Percentiles rank a stretch among this genome's conserved stretches.
These are phyloP conservation scores for Bombus pascuorum DNA, from an alignment of 1,140 invertebrate genomes.

Conservation along the genomic window DNA sequence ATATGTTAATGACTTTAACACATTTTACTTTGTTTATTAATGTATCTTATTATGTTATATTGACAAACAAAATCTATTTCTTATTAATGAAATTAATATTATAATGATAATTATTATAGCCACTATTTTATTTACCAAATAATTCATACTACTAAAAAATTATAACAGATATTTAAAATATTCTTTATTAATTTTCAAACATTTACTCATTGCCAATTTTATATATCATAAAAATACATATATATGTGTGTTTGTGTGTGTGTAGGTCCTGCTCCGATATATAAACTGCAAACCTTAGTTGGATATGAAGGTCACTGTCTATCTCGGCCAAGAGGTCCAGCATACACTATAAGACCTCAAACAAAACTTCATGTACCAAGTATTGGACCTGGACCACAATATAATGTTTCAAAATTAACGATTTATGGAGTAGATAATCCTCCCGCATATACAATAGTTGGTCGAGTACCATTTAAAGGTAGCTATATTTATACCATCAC, in stretches of 20 bases:
- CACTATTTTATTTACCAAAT: no score
- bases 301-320: slow-evolving; percentile 79
- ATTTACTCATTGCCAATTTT: no score
- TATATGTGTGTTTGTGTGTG: neutral
- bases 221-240: neutral
- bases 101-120: no score
- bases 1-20: no score
- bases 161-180: no score
- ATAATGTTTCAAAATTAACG: slow-evolving; percentile 72
- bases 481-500: neutral
- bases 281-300: slow-evolving; percentile 73
- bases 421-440: slow-evolving; percentile 67
- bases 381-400: slow-evolving; percentile 77
- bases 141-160: no score
- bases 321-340: slow-evolving; percentile 74
- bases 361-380: neutral
- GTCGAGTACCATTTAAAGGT: slow-evolving; percentile 47
- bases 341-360: slow-evolving; percentile 73
- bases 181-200: no score
- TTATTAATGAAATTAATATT: no score
- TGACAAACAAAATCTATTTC: no score
- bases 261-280: slow-evolving; percentile 80
- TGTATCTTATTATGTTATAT: no score
- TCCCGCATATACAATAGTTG: slow-evolving; percentile 74
- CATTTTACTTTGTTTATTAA: no score